phyloP scores from a whole-genome alignment of 1,140 invertebrate species.

The Cydia fagiglandana region DNA sequence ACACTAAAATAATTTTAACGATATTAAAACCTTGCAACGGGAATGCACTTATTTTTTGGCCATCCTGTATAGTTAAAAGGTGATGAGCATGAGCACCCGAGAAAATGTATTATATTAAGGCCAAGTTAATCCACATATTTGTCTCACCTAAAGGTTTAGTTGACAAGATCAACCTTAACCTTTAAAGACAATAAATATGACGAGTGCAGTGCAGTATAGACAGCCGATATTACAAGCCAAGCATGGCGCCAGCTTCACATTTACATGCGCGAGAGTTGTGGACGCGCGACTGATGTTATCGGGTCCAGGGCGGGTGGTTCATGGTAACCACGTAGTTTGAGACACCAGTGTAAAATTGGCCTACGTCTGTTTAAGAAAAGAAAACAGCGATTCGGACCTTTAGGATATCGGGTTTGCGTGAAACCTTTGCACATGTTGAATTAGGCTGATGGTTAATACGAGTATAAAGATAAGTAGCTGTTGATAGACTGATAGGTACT shows the following conservation, averaged over 20 bases:
- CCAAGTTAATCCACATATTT: not conserved
- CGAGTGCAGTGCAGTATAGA: not conserved
- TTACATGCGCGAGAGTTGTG: slow-evolving; percentile 52
- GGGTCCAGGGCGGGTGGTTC: slow-evolving; percentile 51
- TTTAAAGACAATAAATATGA: not conserved
- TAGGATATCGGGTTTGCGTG: not conserved
- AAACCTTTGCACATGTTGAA: no score
- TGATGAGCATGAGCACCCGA: no score
- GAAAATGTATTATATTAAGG: no score
- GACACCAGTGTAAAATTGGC: not conserved
- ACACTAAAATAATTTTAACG: no score
- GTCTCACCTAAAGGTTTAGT: not conserved
- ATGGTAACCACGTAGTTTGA: slow-evolving; percentile 42
- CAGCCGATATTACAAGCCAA: not conserved
- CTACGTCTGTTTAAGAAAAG: not conserved
- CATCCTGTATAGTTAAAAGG: no score
- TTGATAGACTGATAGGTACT: no score
- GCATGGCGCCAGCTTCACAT: slow-evolving; percentile 51
- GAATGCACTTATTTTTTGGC: no score
- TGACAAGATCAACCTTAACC: slow-evolving; percentile 8
- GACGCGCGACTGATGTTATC: slow-evolving; percentile 57
- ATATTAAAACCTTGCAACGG: no score
- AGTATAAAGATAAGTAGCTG: no score
- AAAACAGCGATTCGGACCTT: no score
- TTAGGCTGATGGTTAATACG: no score